Conservation (phyloP, 2,113 vertebrate species). For the Xyrauchen texanus region DNA sequence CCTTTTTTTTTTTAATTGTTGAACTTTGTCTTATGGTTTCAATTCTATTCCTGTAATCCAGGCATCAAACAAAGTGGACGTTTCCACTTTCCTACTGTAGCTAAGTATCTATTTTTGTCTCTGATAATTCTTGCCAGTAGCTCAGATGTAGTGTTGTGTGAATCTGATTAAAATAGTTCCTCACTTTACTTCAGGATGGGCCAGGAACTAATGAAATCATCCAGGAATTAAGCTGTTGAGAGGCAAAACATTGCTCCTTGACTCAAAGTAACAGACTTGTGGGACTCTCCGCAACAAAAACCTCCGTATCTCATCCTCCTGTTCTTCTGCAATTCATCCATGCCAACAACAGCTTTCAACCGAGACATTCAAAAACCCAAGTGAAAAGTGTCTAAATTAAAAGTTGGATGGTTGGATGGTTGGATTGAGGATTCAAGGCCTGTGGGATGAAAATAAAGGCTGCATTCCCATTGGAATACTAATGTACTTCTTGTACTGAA, state of each 20-base stretch:
- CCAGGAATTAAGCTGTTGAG: conserved; percentile 70
- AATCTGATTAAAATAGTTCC: conserved; percentile 59
- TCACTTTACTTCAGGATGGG: conserved; percentile 56
- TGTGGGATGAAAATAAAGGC: conserved; percentile 14
- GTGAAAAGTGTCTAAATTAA: conserved; percentile 56
- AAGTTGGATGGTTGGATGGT: conserved; percentile 42
- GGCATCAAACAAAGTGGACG: background rate
- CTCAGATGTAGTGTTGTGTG: conserved; percentile 38
- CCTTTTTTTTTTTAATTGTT: background rate
- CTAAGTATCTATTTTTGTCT: conserved; percentile 59
- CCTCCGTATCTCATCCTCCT: conserved; percentile 19
- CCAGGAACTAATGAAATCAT: conserved; percentile 69
- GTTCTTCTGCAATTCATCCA: conserved; percentile 26
- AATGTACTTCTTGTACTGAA: too few species aligned
- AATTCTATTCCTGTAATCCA: conserved; percentile 1
- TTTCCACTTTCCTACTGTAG: background rate
- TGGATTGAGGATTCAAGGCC: conserved; percentile 35
- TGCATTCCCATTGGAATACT: too few species aligned
- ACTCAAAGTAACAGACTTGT: conserved; percentile 62
- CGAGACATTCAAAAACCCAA: conserved; percentile 54
- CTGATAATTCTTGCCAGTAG: conserved; percentile 52
- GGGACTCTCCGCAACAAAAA: conserved; percentile 35
- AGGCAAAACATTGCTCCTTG: conserved; percentile 65
- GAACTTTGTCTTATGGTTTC: background rate
- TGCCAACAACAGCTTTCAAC: conserved; percentile 62